These are phyloP conservation scores for Parnassius glacialis DNA, from an alignment of 2,888 invertebrate species.

Conservation along the genomic window DNA sequence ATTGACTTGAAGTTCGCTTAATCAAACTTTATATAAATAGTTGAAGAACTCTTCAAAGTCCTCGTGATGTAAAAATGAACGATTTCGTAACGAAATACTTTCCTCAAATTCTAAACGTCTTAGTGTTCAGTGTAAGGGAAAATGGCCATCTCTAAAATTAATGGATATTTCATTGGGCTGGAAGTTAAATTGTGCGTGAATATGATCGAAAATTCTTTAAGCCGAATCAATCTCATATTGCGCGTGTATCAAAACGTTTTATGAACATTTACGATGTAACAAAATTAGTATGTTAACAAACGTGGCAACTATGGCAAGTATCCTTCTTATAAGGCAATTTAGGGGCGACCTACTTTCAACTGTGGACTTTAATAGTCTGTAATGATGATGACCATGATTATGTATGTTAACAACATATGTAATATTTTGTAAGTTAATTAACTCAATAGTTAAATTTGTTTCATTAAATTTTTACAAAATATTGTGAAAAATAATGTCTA, in stretches of 20 bases:
- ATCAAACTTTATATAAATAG: slow-evolving; percentile 15
- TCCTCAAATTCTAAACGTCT: slow-evolving; percentile 56
- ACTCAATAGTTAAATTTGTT: too few relatives aligned
- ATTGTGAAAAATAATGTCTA: too few relatives aligned
- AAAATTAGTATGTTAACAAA: too few relatives aligned
- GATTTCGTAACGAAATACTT: slow-evolving; percentile 32
- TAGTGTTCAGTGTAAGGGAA: slow-evolving; percentile 62
- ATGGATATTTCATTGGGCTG: slow-evolving; percentile 77
- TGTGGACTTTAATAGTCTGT: too few relatives aligned
- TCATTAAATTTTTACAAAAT: too few relatives aligned
- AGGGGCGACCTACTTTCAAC: too few relatives aligned
- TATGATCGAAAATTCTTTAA: slow-evolving; percentile 52
- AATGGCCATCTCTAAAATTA: slow-evolving; percentile 75
- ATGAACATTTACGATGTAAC: too few relatives aligned
- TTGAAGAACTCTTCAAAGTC: background rate
- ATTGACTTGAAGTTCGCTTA: slow-evolving; percentile 1
- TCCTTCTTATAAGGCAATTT: too few relatives aligned
- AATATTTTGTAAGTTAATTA: too few relatives aligned
- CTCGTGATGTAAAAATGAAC: slow-evolving; percentile 3
- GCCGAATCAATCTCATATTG: slow-evolving; percentile 38
- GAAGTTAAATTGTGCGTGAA: slow-evolving; percentile 75
- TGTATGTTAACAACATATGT: too few relatives aligned
- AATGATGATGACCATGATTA: too few relatives aligned
- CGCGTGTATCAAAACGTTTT: background rate
- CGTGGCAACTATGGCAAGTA: too few relatives aligned